Base-by-base conservation (phyloP, 2,888 invertebrate genomes). In the Diogma glabrata region DNA sequence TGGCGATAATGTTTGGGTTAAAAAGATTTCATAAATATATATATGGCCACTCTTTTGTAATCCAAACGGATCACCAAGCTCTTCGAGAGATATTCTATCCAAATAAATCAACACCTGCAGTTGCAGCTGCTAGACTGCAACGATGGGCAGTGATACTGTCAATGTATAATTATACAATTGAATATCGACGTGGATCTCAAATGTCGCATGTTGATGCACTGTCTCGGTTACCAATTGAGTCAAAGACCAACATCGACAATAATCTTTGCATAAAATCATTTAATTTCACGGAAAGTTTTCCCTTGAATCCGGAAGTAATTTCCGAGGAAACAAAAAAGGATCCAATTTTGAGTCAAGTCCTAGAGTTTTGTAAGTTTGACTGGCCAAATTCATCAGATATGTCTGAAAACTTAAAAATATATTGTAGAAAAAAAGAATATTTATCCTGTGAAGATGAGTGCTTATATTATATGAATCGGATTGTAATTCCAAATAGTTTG, bases 171-270 rank as follows among this genome's bases (percentile, higher is more conserved):
- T 33, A 33, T 12, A n/a, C 14, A 14, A 33, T 33, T 33, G 7
- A n/a, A 33, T 33, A 33, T 38, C 3, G 16, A 16, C 33, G 4
- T n/a, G 4, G 14, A 33, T 33, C 33, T 3, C 38, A 38, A 38
- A 38, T 38, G 16, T 38, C 16, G 7, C 38, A 38, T 16, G 38
- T 38, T 17, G 14, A 38, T 38, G 38, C 38, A 9, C 16, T 38
- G 10, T 19, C 19, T 19, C n/a, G n/a, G n/a, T 38, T 55, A 53
- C 26, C 50, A 49, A 2, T 51, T 53, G 30, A 24, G 48, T 17
- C 52, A 54, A 47, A 50, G 53, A 50, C 53, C 53, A 17, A 49
- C 54, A 7, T 43, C 52, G 9, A 53, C 55, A 3, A 52, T 54
- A 14, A 50, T 54, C 17, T 56, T 54, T 47, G 52, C 47, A n/a